Conservation (phyloP, 2,888 invertebrate species). For the Hemaris fuciformis region DNA sequence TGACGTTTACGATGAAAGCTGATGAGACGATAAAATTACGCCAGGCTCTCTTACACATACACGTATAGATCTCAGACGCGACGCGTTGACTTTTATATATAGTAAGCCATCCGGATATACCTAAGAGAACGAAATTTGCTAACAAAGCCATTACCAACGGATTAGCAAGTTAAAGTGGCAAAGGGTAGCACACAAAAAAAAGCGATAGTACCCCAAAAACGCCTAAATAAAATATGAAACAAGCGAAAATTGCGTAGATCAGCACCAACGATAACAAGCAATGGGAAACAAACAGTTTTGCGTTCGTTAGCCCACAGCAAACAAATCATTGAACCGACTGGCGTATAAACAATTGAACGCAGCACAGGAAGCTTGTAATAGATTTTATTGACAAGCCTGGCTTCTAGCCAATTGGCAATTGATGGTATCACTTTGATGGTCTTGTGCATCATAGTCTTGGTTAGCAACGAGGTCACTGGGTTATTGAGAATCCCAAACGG, state of each 20-base stretch:
- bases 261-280: background rate
- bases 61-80: no score
- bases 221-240: background rate
- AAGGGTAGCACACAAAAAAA: no score
- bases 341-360: slow-evolving; percentile 12
- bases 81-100: no score
- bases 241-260: background rate
- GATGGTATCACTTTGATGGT: background rate
- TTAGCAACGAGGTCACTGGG: background rate
- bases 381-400: slow-evolving; percentile 14
- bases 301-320: slow-evolving; percentile 4
- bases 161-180: no score
- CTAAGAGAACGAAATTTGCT: no score
- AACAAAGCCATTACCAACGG: no score
- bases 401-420: slow-evolving; percentile 4
- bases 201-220: background rate
- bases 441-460: background rate
- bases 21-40: no score
- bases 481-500: no score
- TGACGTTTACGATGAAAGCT: no score
- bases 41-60: no score
- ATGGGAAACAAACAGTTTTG: background rate
- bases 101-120: no score
- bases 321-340: slow-evolving; percentile 14
- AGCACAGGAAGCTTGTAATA: slow-evolving; percentile 16